These are phyloP conservation scores for Keiferia lycopersicella DNA, from an alignment of 2,888 invertebrate genomes.

Conservation along the genomic window DNA sequence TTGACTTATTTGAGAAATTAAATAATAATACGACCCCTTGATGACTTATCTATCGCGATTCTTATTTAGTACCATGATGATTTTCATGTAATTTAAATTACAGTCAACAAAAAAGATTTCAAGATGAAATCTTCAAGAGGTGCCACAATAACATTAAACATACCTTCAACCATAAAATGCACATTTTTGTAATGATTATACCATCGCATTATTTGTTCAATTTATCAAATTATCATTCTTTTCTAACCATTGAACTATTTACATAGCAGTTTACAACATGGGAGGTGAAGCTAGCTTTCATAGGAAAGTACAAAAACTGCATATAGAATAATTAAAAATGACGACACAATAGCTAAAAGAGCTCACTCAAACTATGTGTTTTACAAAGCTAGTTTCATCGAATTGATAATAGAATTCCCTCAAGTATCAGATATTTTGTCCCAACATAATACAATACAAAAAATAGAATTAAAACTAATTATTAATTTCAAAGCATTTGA, in stretches of 20 bases:
- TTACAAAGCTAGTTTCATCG: not conserved
- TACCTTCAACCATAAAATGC: slow-evolving; percentile 34
- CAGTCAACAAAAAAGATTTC: slow-evolving; percentile 13
- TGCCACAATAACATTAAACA: slow-evolving; percentile 34
- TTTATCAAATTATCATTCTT: slow-evolving; percentile 40
- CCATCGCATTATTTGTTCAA: slow-evolving; percentile 38
- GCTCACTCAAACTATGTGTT: slow-evolving; percentile 21
- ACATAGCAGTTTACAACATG: slow-evolving; percentile 40
- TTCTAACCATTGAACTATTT: slow-evolving; percentile 44
- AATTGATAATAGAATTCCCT: slow-evolving; percentile 7
- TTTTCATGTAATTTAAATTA: not conserved
- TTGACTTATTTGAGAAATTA: slow-evolving; percentile 51
- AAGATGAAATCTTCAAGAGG: slow-evolving; percentile 28
- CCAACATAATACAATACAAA: slow-evolving; percentile 41
- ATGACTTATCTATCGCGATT: slow-evolving; percentile 21
- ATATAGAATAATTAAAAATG: slow-evolving; percentile 25
- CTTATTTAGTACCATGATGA: slow-evolving; percentile 13
- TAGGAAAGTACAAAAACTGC: slow-evolving; percentile 30
- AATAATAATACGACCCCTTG: slow-evolving; percentile 37
- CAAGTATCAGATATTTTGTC: slow-evolving; percentile 31
- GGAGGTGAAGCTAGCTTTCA: slow-evolving; percentile 14
- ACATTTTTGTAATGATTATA: slow-evolving; percentile 32
- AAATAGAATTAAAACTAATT: slow-evolving; percentile 37
- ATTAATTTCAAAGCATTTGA: slow-evolving; percentile 40
- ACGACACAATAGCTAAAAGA: slow-evolving; percentile 27